Percentiles rank a stretch among this genome's conserved stretches.
These are phyloP conservation scores for Tetragonula clypearis DNA, from an alignment of 1,140 invertebrate species.

Conservation along the genomic window DNA sequence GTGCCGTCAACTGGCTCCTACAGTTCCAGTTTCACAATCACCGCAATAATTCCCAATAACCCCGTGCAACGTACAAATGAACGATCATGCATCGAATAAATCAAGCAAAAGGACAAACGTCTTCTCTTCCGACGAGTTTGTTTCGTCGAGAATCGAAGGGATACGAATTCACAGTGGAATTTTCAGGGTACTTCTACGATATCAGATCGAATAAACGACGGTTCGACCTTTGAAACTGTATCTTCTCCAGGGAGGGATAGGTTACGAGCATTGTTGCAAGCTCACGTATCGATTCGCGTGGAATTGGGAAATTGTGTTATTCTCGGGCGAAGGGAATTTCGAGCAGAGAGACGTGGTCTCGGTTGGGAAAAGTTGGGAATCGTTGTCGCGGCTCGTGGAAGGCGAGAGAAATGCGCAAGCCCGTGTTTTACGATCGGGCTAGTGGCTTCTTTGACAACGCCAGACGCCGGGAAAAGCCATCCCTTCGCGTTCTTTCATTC, in stretches of 20 bases:
- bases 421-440: constrained; percentile 52
- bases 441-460: constrained; percentile 44
- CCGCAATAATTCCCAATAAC: too few relatives aligned
- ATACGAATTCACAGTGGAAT: background rate
- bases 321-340: background rate
- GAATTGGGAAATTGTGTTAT: background rate
- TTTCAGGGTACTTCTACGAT: too few relatives aligned
- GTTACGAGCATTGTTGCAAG: background rate
- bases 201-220: too few relatives aligned
- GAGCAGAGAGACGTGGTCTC: background rate
- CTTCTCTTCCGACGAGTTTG: too few relatives aligned
- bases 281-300: background rate
- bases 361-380: constrained; percentile 28
- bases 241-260: background rate
- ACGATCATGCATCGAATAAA: too few relatives aligned
- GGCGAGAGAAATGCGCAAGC: constrained; percentile 46
- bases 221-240: background rate
- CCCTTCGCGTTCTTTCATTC: constrained; percentile 25
- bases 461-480: constrained; percentile 7
- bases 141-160: too few relatives aligned
- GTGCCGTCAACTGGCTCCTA: constrained; percentile 54
- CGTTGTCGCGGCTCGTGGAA: constrained; percentile 14
- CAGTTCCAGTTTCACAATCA: background rate
- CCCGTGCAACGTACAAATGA: too few relatives aligned
- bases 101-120: background rate